phyloP scores from a whole-genome alignment of 2,797 vertebrate species.

The Danio choprae region DNA sequence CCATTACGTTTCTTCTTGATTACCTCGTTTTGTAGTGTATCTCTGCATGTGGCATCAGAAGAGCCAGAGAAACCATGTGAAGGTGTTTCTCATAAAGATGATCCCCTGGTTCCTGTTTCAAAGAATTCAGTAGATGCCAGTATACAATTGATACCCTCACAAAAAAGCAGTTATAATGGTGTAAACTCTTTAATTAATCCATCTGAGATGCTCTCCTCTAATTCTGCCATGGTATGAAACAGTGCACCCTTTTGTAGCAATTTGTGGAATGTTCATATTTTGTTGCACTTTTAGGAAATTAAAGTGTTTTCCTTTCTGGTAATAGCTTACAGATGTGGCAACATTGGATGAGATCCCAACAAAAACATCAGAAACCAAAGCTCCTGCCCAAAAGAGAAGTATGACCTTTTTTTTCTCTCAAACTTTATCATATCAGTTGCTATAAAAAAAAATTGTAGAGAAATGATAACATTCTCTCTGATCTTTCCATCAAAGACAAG shows the following conservation, averaged over 20 bases:
- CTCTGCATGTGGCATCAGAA: not conserved
- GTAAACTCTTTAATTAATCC: conserved; percentile 8
- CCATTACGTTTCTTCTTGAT: conserved; percentile 8
- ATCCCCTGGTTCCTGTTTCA: not conserved
- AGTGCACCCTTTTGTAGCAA: not conserved
- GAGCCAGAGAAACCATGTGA: not conserved
- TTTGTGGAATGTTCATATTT: not conserved
- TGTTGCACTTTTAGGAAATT: not conserved
- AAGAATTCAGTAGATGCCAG: not conserved
- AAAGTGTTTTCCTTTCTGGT: conserved; percentile 1
- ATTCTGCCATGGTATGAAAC: conserved; percentile 15
- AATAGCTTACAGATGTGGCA: conserved; percentile 23
- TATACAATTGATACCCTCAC: not conserved
- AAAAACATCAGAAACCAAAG: conserved; percentile 15
- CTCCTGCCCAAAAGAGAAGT: conserved; percentile 26
- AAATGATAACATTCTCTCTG: not conserved
- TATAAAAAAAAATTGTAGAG: not conserved
- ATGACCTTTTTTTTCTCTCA: not conserved
- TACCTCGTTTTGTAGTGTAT: conserved; percentile 17
- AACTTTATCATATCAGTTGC: not conserved
- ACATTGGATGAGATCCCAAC: not conserved
- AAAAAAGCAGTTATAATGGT: not conserved
- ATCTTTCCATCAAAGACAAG: conserved; percentile 24
- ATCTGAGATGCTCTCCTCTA: not conserved
- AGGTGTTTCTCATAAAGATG: conserved; percentile 1